A percentile compares a stretch with the other conserved stretches of the same genome.
Conservation (phyloP, 2,113 vertebrate genomes). For the Nyctereutes procyonoides region DNA sequence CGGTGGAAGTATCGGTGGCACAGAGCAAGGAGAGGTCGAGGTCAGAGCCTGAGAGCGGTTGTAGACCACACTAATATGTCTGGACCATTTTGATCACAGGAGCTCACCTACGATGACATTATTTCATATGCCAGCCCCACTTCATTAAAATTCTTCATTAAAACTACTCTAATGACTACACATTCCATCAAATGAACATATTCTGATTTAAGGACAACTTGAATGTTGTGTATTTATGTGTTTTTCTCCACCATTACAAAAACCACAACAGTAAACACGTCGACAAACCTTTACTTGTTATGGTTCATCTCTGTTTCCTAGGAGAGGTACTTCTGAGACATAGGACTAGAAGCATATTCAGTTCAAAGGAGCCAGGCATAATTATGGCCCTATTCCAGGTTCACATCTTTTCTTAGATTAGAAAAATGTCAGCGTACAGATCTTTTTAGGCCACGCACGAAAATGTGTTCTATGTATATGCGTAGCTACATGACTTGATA, state of each 20-base stretch:
- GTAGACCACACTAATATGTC: background rate
- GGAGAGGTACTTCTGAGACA: background rate
- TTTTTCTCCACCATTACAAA: background rate
- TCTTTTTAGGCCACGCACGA: background rate
- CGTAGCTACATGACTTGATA: background rate
- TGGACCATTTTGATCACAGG: background rate
- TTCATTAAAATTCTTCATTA: slow-evolving; percentile 14
- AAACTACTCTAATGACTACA: background rate
- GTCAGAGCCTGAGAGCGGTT: background rate
- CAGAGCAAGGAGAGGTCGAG: background rate
- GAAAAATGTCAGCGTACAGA: background rate
- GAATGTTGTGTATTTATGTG: background rate
- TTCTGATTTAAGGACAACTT: slow-evolving; percentile 13
- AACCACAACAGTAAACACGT: background rate
- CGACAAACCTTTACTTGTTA: background rate
- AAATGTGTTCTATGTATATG: background rate
- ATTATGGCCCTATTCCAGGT: background rate
- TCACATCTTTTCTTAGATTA: slow-evolving; percentile 59
- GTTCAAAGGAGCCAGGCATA: slow-evolving; percentile 27
- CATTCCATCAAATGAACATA: background rate
- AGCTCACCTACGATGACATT: background rate
- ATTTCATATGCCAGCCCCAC: background rate
- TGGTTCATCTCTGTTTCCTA: slow-evolving; percentile 9
- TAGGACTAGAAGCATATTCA: background rate
- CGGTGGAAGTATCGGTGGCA: background rate